Conservation (phyloP, 2,888 invertebrate genomes). For the Caenorhabditis sulstoni region DNA sequence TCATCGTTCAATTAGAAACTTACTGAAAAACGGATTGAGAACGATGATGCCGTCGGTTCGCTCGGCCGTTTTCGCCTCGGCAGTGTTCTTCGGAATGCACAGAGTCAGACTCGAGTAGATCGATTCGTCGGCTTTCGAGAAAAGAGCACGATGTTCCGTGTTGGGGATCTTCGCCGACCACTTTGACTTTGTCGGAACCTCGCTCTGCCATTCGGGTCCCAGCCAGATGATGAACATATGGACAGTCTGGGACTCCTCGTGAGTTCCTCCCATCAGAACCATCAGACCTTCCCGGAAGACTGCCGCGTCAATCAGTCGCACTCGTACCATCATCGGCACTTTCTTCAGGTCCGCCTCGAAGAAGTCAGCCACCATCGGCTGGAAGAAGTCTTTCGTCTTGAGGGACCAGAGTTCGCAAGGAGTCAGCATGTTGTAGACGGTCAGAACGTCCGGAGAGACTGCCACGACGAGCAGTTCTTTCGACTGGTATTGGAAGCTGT, state of each 20-base stretch:
- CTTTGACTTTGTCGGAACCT: slow-evolving; percentile 4
- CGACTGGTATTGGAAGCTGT: slow-evolving; percentile 26
- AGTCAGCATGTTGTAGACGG: slow-evolving; percentile 34
- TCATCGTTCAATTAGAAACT: not conserved
- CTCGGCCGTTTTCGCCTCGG: slow-evolving; percentile 29
- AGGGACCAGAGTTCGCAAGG: slow-evolving; percentile 36
- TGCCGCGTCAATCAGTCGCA: slow-evolving; percentile 36
- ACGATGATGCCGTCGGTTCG: slow-evolving; percentile 53
- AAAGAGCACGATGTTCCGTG: slow-evolving; percentile 23
- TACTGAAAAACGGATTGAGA: slow-evolving; percentile 50
- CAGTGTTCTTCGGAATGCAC: slow-evolving; percentile 39
- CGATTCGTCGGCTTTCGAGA: slow-evolving; percentile 33
- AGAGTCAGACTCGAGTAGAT: slow-evolving; percentile 34
- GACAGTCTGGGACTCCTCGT: slow-evolving; percentile 28
- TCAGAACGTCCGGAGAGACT: slow-evolving; percentile 30
- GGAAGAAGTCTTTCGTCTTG: slow-evolving; percentile 46
- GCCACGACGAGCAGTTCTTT: slow-evolving; percentile 23
- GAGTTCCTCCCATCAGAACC: slow-evolving; percentile 33
- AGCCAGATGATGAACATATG: slow-evolving; percentile 39
- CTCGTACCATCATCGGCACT: slow-evolving; percentile 7
- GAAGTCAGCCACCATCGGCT: slow-evolving; percentile 1
- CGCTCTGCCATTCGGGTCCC: slow-evolving; percentile 7
- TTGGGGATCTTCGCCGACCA: slow-evolving; percentile 31
- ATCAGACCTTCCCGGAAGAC: slow-evolving; percentile 42
- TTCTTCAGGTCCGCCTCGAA: slow-evolving; percentile 28